These are phyloP conservation scores for Formica selysi DNA, from an alignment of 1,140 invertebrate genomes.

Conservation along the genomic window DNA sequence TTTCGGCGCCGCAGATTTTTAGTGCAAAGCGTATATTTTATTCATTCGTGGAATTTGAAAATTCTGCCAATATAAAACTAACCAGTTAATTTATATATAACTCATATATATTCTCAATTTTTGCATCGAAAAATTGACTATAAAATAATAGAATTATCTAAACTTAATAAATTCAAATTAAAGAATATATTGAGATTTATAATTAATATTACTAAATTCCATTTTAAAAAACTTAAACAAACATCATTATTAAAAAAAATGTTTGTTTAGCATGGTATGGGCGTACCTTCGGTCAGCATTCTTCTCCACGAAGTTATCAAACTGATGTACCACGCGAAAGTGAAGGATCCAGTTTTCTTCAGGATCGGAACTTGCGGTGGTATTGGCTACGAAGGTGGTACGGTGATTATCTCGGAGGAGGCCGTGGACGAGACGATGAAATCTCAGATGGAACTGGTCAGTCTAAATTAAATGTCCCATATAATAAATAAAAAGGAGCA, in stretches of 20 bases:
- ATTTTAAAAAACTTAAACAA: neutral
- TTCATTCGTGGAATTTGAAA: neutral
- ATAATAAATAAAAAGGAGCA: neutral
- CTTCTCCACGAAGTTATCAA: slow-evolving; percentile 97
- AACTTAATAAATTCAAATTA: neutral
- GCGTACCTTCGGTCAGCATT: slow-evolving; percentile 96
- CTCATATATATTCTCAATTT: neutral
- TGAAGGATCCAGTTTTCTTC: slow-evolving; percentile 95
- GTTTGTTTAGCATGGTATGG: slow-evolving; percentile 95
- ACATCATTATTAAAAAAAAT: neutral
- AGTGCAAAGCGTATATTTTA: neutral
- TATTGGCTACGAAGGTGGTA: slow-evolving; percentile 95
- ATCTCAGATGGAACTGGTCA: slow-evolving; percentile 90
- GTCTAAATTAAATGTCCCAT: slow-evolving; percentile 61
- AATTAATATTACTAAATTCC: neutral
- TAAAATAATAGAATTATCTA: neutral
- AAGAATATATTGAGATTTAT: neutral
- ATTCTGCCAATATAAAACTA: neutral
- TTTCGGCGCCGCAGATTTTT: neutral
- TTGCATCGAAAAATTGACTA: neutral
- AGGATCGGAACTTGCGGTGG: slow-evolving; percentile 98
- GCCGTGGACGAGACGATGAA: slow-evolving; percentile 93
- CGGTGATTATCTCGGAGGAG: slow-evolving; percentile 95
- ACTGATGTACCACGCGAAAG: slow-evolving; percentile 96
- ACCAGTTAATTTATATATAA: neutral